Evolutionary conservation across 2,888 invertebrate genomes (phyloP).

Genomic region (Pimpla rufipes): DNA sequence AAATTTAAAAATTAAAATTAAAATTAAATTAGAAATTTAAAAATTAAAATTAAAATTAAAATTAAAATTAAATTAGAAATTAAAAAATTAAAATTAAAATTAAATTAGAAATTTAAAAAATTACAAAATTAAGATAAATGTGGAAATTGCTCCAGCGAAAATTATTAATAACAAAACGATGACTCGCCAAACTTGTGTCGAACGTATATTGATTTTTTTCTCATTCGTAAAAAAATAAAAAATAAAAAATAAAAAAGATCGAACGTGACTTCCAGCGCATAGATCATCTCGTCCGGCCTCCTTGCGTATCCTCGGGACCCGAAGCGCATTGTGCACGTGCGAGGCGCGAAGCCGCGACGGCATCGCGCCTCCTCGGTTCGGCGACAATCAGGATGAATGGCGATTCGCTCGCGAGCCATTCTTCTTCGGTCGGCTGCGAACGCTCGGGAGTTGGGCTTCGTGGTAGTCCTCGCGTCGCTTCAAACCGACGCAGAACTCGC

Average conservation of each 20-base stretch:
- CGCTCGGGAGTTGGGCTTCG: constrained; percentile 2
- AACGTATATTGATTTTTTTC: constrained; percentile 15
- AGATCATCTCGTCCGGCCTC: constrained; percentile 26
- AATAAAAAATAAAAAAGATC: not conserved
- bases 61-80: too few relatives aligned
- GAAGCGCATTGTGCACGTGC: constrained; percentile 43
- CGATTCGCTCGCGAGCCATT: constrained; percentile 75
- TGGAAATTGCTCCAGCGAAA: too few relatives aligned
- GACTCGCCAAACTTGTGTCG: not conserved
- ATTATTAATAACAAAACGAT: not conserved
- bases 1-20: too few relatives aligned
- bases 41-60: too few relatives aligned
- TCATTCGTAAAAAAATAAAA: constrained; percentile 8
- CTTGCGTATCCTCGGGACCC: constrained; percentile 55
- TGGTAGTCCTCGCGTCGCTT: constrained; percentile 39
- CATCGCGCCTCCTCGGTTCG: constrained; percentile 70
- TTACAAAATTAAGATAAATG: too few relatives aligned
- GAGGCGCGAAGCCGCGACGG: constrained; percentile 67
- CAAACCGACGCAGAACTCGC: constrained; percentile 19
- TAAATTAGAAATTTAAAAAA: too few relatives aligned
- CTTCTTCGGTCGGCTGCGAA: constrained; percentile 69
- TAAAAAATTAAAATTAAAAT: too few relatives aligned
- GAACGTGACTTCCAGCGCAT: constrained; percentile 3
- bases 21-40: too few relatives aligned
- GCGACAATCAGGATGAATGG: constrained; percentile 82